A percentile compares a stretch with the other conserved stretches of the same genome.
Evolutionary conservation across 1,140 invertebrate genomes (phyloP).

Genomic region (Palaemon carinicauda): DNA sequence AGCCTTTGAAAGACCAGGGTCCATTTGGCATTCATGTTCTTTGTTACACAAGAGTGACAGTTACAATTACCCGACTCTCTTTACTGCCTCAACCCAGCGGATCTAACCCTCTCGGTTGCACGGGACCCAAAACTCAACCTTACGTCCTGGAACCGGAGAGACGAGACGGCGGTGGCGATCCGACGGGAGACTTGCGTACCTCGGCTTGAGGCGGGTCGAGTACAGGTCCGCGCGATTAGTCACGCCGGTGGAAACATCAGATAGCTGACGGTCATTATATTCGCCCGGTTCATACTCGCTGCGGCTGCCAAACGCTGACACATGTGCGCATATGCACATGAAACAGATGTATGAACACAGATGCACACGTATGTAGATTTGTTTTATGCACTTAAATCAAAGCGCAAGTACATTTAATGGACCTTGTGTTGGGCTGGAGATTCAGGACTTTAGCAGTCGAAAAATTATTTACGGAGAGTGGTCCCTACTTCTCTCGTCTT

Average conservation of each 20-base stretch:
- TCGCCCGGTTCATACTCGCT: background rate
- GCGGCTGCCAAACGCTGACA: background rate
- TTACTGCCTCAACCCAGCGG: conserved; percentile 14
- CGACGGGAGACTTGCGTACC: background rate
- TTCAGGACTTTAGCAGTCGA: background rate
- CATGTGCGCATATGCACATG: background rate
- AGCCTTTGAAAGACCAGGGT: conserved; percentile 12
- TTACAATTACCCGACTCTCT: conserved; percentile 46
- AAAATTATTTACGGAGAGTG: background rate
- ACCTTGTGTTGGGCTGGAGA: background rate
- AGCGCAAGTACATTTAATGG: no score
- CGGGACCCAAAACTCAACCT: background rate
- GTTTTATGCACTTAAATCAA: no score
- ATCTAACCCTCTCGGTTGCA: background rate
- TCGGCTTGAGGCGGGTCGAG: conserved; percentile 12
- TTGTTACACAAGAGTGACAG: conserved; percentile 43
- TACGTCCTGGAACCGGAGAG: background rate
- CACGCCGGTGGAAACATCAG: conserved; percentile 36
- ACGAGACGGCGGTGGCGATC: background rate
- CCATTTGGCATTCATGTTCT: conserved; percentile 50
- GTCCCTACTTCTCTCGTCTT: background rate
- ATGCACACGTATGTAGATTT: background rate
- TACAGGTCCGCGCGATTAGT: conserved; percentile 42
- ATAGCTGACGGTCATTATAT: conserved; percentile 36
- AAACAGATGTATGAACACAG: background rate